Evolutionary conservation across 2,888 invertebrate genomes (phyloP).

Genomic region (Diachrysia chrysitis): DNA sequence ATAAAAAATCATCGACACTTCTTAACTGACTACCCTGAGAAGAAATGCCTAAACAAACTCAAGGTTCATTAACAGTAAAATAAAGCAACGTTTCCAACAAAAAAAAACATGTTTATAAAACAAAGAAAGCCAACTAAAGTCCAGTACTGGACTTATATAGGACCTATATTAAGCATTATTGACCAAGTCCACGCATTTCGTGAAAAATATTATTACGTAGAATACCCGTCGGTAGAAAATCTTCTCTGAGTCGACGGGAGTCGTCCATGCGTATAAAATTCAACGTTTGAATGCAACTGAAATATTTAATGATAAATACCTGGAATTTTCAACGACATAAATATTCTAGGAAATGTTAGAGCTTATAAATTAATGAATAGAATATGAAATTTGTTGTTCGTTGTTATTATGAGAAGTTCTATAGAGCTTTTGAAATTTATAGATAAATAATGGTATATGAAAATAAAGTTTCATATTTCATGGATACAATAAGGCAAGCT

Average conservation of each 20-base stretch:
- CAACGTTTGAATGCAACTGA: conserved; percentile 51
- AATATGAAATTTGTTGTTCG: background rate
- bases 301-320: conserved; percentile 61
- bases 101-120: no score
- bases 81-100: no score
- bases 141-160: no score
- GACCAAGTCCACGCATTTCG: conserved; percentile 47
- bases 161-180: no score
- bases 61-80: no score
- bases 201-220: conserved; percentile 45
- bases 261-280: conserved; percentile 56
- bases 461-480: no score
- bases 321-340: conserved; percentile 33
- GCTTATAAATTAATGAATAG: conserved; percentile 8
- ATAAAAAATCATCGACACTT: no score
- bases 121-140: no score
- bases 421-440: background rate
- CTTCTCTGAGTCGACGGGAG: conserved; percentile 53
- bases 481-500: no score
- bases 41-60: no score
- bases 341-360: conserved; percentile 9
- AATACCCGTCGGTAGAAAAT: conserved; percentile 60
- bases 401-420: background rate
- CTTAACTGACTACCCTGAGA: no score
- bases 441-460: no score